Evolutionary conservation across 1,140 invertebrate species (phyloP), one percentile per base, ranked within the genome.

Genomic region (Drosophila yakuba): DNA sequence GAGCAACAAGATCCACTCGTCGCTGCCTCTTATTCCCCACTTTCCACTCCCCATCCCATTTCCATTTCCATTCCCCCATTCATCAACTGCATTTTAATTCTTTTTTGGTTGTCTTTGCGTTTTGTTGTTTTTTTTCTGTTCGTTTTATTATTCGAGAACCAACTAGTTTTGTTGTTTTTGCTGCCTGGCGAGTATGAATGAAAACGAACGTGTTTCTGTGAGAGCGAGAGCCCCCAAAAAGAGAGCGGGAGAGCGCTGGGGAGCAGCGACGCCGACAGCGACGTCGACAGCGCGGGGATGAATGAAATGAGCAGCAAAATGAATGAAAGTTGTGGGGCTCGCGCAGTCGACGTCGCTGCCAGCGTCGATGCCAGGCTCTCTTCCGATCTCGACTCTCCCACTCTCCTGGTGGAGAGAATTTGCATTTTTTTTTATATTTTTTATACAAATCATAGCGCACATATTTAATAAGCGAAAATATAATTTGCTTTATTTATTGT

Each of bases 191-290:
- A 89, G 84, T 74, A 84, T 89, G 84, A 89, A 89, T 90, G 85
- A 80, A 84, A 89, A 84, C 84, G 84, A 88, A 88, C 79, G 83
- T 86, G 84, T 86, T 89, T 86, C 66, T 61, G 77, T n/a, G 15
- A 41, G 63, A 51, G 74, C 58, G 41, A 60, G 60, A 35, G 14
- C 32, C 66, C 54, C 68, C 57, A 52, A 41, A 55, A 41, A 48
- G 58, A 47, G 39, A 50, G 47, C 68, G 60, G 60, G 73, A 45
- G 43, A 44, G 43, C 28, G 10, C 36, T 36, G 20, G 39, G 25
- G 15, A 36, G 61, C 72, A 73, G 72, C 72, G 36, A 35, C 25
- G 73, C 15, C n/a, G 25, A 4, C 60, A 12, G 54, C 48, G 55
- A 41, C 61, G 71, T 32, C 72, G 58, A 59, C 64, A 38, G 67